Evolutionary conservation across 2,888 invertebrate species (phyloP).

Genomic region (Cotesia congregata): DNA sequence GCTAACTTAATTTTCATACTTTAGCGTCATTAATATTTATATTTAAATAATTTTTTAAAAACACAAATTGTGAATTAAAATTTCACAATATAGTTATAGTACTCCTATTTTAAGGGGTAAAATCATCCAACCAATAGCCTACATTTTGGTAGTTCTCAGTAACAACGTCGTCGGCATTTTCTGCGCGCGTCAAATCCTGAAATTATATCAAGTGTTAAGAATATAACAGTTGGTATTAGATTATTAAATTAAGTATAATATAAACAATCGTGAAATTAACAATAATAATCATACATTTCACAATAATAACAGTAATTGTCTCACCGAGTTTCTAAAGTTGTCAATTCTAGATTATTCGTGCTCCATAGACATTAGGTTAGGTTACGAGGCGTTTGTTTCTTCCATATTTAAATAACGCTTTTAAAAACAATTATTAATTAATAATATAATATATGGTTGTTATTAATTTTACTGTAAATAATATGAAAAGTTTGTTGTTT

Average conservation of each 20-base stretch:
- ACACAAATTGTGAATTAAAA: too few relatives aligned
- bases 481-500: too few relatives aligned
- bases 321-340: background rate
- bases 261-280: background rate
- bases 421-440: background rate
- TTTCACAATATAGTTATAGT: background rate
- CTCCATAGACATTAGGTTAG: background rate
- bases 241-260: background rate
- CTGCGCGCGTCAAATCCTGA: background rate
- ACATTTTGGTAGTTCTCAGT: constrained; percentile 1
- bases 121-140: background rate
- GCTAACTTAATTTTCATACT: too few relatives aligned
- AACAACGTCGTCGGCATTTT: background rate
- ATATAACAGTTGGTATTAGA: background rate
- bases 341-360: background rate
- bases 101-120: background rate
- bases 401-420: background rate
- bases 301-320: background rate
- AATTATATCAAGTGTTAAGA: background rate
- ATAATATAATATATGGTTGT: too few relatives aligned
- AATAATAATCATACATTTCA: background rate
- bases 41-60: too few relatives aligned
- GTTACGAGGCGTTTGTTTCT: background rate
- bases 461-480: too few relatives aligned
- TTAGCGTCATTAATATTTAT: too few relatives aligned